phyloP scores from a whole-genome alignment of 2,888 invertebrate genomes.

The Caradrina kadenii region DNA sequence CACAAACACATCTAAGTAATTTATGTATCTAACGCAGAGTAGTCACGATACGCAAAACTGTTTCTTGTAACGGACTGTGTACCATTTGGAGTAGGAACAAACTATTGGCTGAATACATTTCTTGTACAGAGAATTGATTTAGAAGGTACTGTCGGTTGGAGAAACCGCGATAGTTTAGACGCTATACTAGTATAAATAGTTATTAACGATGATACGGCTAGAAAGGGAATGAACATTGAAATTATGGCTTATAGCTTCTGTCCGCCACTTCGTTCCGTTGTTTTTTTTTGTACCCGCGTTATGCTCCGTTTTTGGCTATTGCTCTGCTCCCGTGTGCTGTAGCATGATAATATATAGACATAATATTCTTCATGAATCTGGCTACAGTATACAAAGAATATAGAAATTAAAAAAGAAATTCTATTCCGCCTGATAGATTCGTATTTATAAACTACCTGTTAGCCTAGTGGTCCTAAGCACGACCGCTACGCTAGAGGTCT shows the following conservation, averaged over 20 bases:
- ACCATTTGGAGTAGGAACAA: conserved; percentile 25
- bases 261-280: no score
- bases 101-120: conserved; percentile 32
- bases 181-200: not conserved
- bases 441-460: no score
- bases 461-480: no score
- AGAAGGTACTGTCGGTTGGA: conserved; percentile 28
- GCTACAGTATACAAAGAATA: no score
- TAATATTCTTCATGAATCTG: no score
- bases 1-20: conserved; percentile 47
- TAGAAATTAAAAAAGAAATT: no score
- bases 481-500: no score
- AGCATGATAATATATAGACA: no score
- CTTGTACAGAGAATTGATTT: conserved; percentile 47
- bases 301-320: no score
- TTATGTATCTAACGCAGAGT: conserved; percentile 59
- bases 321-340: no score
- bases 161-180: conserved; percentile 7
- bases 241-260: not conserved
- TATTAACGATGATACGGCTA: not conserved
- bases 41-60: conserved; percentile 56
- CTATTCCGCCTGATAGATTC: no score
- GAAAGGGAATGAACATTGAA: not conserved
- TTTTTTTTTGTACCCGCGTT: no score
- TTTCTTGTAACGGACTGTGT: conserved; percentile 49